Evolutionary conservation across 2,113 vertebrate genomes (phyloP), one percentile per base, ranked within the genome.

Genomic region (Hippocampus guttulatus): DNA sequence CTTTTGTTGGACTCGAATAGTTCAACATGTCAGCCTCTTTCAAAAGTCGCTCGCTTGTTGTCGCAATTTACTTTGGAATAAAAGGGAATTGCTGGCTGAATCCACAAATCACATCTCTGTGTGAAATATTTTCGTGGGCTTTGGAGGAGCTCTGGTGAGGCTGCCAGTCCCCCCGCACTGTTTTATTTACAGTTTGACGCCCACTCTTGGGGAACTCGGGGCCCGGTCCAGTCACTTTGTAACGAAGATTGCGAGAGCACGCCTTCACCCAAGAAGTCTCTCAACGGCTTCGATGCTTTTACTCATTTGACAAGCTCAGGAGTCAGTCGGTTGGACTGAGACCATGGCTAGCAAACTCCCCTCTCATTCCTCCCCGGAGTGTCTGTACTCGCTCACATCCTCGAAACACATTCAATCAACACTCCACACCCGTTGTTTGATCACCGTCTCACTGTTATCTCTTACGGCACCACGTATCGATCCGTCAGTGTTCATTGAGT

Each of bases 71-170:
- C 47, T 73, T 84, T 70, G 60, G 75, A 58, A 81, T 81, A 81
- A 68, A 55, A 55, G 47, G 15, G 65, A 81, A 78, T 76, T 81
- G 67, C 74, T 70, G 65, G 62, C 71, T 88, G 84, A 90, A 88
- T 91, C 88, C 88, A 86, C 84, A 90, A 88, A 86, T 89, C 84
- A 47, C 79, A 85, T 87, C 82, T 87, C 81, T 85, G 87, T 91
- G 69, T 85, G 81, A 89, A 84, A 88, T 91, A 88, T 91, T 87
- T 88, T 77, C 83, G 77, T 65, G 79, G 61, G 72, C 78, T 88
- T 85, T 86, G 79, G 86, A 86, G 80, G 80, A 79, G 67, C 74
- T 71, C 77, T 77, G 79, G 74, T 84, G 73, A 87, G 77, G 33
- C 75, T 84, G 84, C 79, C 78, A 79, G 76, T 77, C 77, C 76